A percentile compares a stretch with the other conserved stretches of the same genome.
These are phyloP conservation scores for Nyctibius bracteatus DNA, from an alignment of 2,113 vertebrate species.

Conservation along the genomic window DNA sequence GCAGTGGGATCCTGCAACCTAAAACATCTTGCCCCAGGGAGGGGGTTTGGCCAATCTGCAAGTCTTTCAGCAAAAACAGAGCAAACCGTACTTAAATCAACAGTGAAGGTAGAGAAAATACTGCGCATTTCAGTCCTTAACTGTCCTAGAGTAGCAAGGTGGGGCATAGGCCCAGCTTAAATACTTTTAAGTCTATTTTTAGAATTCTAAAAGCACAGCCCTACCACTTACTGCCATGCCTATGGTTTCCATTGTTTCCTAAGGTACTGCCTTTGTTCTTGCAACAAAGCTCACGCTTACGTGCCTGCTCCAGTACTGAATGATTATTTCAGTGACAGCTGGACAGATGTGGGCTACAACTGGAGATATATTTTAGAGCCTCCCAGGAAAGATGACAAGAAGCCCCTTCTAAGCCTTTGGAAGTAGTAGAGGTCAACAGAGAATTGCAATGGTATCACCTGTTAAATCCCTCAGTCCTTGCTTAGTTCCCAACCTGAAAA, in stretches of 20 bases:
- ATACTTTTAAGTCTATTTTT: neutral
- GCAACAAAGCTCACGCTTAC: neutral
- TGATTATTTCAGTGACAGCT: neutral
- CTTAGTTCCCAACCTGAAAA: neutral
- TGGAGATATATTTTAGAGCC: neutral
- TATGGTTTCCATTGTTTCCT: neutral
- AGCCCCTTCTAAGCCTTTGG: neutral
- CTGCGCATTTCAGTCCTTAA: neutral
- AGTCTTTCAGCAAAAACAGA: neutral
- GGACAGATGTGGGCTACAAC: neutral
- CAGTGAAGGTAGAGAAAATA: neutral
- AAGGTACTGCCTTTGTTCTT: neutral
- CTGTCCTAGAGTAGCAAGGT: neutral
- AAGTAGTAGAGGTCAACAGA: neutral
- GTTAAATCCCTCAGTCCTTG: neutral
- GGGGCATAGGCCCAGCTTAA: neutral
- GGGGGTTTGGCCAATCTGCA: neutral
- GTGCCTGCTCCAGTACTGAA: neutral
- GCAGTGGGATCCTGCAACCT: neutral
- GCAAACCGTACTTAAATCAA: neutral
- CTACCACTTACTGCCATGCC: neutral
- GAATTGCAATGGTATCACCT: accelerated
- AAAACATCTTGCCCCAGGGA: neutral
- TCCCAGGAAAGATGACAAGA: neutral
- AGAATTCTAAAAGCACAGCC: neutral